Percentiles rank a stretch among this genome's conserved stretches.
phyloP scores from a whole-genome alignment of 1,140 invertebrate species.

The Apolygus lucorum region DNA sequence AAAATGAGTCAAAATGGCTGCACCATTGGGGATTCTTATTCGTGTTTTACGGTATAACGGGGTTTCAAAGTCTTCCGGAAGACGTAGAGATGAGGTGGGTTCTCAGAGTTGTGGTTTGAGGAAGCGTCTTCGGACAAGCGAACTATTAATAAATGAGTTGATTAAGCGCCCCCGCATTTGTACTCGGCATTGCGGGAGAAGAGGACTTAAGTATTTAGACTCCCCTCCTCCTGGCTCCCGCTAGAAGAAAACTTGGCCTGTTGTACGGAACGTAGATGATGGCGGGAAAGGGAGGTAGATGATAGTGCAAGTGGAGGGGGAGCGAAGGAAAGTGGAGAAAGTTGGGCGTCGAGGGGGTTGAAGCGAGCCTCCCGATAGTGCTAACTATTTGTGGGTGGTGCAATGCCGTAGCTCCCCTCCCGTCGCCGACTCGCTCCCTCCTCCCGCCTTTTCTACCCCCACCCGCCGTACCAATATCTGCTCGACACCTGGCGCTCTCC shows the following conservation, averaged over 20 bases:
- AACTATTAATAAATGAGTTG: not conserved
- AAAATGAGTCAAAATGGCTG: too few relatives aligned
- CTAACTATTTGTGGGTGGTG: slow-evolving; percentile 7
- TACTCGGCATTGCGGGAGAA: not conserved
- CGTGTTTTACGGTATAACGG: too few relatives aligned
- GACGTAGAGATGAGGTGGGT: too few relatives aligned
- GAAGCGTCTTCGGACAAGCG: too few relatives aligned
- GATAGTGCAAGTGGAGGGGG: not conserved
- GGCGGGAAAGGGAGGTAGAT: not conserved
- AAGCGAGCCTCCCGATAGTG: not conserved
- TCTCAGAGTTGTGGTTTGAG: too few relatives aligned
- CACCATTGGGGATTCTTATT: too few relatives aligned
- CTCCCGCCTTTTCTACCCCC: not conserved
- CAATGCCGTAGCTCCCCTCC: slow-evolving; percentile 7
- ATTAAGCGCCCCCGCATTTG: not conserved
- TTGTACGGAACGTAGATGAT: too few relatives aligned
- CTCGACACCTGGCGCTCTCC: not conserved
- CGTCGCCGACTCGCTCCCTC: not conserved
- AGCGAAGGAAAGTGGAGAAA: not conserved
- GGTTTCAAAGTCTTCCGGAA: too few relatives aligned
- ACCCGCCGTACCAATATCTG: not conserved
- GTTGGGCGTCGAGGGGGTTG: not conserved
- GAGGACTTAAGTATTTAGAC: not conserved
- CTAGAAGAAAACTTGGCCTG: too few relatives aligned
- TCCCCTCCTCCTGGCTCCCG: not conserved